These are phyloP conservation scores for Agrilus biguttatus DNA, from an alignment of 2,888 invertebrate species.

Conservation along the genomic window DNA sequence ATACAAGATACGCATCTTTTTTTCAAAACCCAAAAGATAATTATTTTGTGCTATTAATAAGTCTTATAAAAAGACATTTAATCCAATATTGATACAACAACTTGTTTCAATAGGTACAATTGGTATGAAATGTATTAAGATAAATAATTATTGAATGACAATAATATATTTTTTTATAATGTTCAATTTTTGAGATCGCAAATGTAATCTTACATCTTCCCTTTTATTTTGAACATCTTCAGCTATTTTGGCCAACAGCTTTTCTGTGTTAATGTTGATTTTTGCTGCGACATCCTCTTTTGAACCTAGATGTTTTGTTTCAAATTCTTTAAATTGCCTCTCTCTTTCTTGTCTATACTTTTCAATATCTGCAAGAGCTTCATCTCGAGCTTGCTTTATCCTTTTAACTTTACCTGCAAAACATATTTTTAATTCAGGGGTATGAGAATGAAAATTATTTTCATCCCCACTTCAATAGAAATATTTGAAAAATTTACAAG, in stretches of 20 bases:
- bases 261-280: slow-evolving; percentile 27
- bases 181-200: not conserved
- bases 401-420: slow-evolving; percentile 25
- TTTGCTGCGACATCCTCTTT: slow-evolving; percentile 26
- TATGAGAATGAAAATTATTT: too few relatives aligned
- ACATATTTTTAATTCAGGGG: too few relatives aligned
- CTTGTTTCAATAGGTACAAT: too few relatives aligned
- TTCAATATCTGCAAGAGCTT: slow-evolving; percentile 29
- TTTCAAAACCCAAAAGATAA: too few relatives aligned
- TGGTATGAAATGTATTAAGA: not conserved
- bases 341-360: slow-evolving; percentile 26
- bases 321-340: slow-evolving; percentile 26
- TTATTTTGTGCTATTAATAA: too few relatives aligned
- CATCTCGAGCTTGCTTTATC: slow-evolving; percentile 29
- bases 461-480: too few relatives aligned
- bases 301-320: slow-evolving; percentile 27
- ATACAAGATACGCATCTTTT: too few relatives aligned
- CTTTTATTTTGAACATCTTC: slow-evolving; percentile 22
- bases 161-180: not conserved
- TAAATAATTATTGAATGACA: too few relatives aligned
- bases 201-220: slow-evolving; percentile 17
- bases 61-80: too few relatives aligned
- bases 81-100: too few relatives aligned
- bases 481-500: too few relatives aligned
- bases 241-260: slow-evolving; percentile 19